Evolutionary conservation across 2,888 invertebrate genomes (phyloP).

Genomic region (Agapostemon virescens): DNA sequence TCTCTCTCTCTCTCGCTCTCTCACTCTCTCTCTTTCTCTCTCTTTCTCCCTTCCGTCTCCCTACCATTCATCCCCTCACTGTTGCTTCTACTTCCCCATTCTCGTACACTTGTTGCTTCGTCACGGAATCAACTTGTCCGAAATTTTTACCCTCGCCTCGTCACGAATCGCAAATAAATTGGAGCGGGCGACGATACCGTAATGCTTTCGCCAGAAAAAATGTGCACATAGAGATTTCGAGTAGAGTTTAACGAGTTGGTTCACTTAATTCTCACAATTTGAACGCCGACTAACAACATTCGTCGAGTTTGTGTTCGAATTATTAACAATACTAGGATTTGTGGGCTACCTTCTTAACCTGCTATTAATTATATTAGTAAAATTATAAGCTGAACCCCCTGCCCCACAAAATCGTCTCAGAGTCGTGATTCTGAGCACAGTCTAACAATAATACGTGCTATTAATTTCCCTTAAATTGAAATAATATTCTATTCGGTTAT

Average conservation of each 20-base stretch:
- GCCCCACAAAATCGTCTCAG: too few species aligned
- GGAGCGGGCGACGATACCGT: not conserved
- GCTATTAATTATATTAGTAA: not conserved
- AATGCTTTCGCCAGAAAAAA: not conserved
- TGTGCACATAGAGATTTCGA: not conserved
- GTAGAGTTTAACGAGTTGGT: not conserved
- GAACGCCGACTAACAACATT: not conserved
- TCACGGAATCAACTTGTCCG: slow-evolving; percentile 48
- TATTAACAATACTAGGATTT: not conserved
- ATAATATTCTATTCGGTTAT: too few species aligned
- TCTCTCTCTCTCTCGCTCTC: not conserved
- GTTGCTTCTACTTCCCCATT: slow-evolving; percentile 60
- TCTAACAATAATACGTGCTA: too few species aligned
- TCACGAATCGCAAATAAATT: slow-evolving; percentile 3
- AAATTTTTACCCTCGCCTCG: slow-evolving; percentile 32
- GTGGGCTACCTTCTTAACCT: too few species aligned
- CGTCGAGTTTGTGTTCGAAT: not conserved
- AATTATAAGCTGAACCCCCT: too few species aligned
- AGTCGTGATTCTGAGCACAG: too few species aligned
- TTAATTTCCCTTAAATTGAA: too few species aligned
- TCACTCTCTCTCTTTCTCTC: not conserved
- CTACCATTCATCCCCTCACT: slow-evolving; percentile 38
- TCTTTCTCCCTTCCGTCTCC: not conserved
- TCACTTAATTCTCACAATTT: not conserved
- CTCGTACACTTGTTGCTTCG: slow-evolving; percentile 75